A percentile compares a stretch with the other conserved stretches of the same genome.
Evolutionary conservation across 2,113 vertebrate species (phyloP).

Genomic region (Butorides virescens): DNA sequence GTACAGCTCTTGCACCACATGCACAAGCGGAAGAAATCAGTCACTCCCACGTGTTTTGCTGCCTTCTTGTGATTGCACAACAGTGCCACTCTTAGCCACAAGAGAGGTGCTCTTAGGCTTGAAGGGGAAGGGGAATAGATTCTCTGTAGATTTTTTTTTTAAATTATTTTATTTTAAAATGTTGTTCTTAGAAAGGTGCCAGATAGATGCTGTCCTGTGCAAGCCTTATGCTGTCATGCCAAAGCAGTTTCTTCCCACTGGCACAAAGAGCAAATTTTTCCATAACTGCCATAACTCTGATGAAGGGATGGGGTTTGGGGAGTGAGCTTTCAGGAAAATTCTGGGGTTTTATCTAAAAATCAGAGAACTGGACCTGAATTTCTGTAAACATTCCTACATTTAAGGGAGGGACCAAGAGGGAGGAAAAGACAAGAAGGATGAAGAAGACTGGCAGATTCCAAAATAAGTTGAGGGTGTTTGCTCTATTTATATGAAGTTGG

Average conservation of each 20-base stretch:
- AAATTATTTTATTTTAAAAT: not conserved
- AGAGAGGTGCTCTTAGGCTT: not conserved
- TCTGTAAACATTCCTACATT: constrained; percentile 29
- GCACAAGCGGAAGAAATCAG: not conserved
- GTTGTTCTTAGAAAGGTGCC: not conserved
- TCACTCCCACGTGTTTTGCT: not conserved
- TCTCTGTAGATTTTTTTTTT: not conserved
- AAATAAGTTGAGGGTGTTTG: not conserved
- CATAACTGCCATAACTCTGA: not conserved
- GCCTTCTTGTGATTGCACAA: not conserved
- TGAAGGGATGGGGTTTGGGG: not conserved
- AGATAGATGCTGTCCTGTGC: not conserved
- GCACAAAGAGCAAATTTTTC: constrained; percentile 11
- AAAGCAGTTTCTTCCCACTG: constrained; percentile 27
- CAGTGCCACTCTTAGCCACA: not conserved
- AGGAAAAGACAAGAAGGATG: not conserved
- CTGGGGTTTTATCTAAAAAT: not conserved
- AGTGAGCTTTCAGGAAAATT: not conserved
- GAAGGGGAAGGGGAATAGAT: not conserved
- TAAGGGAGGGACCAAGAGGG: not conserved
- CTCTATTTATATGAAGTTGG: not conserved
- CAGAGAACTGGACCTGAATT: not conserved
- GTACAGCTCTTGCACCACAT: not conserved
- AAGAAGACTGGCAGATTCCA: not conserved
- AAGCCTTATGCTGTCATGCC: constrained; percentile 35